Evolutionary conservation across 2,113 vertebrate genomes (phyloP).

Genomic region (Lethenteron camtschaticum): DNA sequence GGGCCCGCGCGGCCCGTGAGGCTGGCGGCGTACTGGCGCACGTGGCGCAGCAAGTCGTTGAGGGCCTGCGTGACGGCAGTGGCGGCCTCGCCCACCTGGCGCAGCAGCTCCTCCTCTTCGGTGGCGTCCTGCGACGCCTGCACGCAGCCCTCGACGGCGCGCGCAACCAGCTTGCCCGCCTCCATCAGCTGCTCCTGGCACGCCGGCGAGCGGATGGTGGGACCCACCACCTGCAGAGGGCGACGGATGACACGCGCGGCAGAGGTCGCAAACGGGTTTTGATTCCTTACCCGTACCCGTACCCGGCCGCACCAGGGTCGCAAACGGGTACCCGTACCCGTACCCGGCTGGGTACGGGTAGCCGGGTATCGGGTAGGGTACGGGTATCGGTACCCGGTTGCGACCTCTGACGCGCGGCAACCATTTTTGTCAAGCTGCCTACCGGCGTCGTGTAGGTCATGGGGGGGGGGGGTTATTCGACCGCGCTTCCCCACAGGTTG

Average conservation of each 20-base stretch:
- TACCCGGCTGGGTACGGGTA: no score
- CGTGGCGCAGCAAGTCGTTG: slow-evolving; percentile 69
- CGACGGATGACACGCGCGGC: background rate
- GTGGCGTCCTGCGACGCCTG: slow-evolving; percentile 71
- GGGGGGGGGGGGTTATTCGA: no score
- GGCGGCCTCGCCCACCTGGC: slow-evolving; percentile 65
- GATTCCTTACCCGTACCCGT: no score
- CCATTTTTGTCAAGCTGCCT: no score
- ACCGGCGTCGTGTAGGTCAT: no score
- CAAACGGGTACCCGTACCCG: no score
- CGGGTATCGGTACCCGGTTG: no score
- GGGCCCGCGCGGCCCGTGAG: slow-evolving; percentile 58
- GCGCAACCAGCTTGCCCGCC: slow-evolving; percentile 79
- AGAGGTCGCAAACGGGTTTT: no score
- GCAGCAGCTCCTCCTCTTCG: slow-evolving; percentile 52
- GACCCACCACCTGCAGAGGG: slow-evolving; percentile 59
- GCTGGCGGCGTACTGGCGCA: slow-evolving; percentile 58
- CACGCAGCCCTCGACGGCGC: slow-evolving; percentile 77
- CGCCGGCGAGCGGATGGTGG: slow-evolving; percentile 87
- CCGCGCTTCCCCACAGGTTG: no score
- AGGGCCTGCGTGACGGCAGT: slow-evolving; percentile 75
- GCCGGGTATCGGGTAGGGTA: no score
- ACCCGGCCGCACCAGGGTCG: no score
- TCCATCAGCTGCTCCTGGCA: slow-evolving; percentile 95
- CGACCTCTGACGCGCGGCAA: background rate